phyloP scores from a whole-genome alignment of 2,797 vertebrate genomes.

The Cyprinella venusta region DNA sequence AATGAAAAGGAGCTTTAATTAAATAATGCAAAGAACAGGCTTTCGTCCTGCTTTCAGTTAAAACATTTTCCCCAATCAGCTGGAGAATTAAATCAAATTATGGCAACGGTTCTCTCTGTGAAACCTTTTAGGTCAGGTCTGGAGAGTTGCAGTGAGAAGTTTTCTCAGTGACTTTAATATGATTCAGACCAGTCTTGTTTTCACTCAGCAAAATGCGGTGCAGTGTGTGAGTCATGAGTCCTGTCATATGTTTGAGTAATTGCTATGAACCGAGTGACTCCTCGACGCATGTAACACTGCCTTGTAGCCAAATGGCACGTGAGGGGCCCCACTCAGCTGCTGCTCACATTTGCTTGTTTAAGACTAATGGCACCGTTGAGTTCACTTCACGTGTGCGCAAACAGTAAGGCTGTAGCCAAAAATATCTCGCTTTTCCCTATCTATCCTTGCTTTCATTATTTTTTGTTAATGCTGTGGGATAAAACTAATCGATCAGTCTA shows the following conservation, averaged over 20 bases:
- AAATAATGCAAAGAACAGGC: slow-evolving; percentile 11
- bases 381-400: slow-evolving; percentile 43
- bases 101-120: neutral
- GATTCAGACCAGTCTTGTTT: slow-evolving; percentile 64
- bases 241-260: slow-evolving; percentile 67
- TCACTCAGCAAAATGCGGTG: slow-evolving; percentile 62
- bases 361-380: slow-evolving; percentile 45
- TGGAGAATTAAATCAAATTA: slow-evolving; percentile 27
- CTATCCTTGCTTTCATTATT: slow-evolving; percentile 40
- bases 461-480: slow-evolving; percentile 34
- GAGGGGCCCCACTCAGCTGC: slow-evolving; percentile 46
- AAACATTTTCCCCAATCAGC: slow-evolving; percentile 8
- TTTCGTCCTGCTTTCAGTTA: slow-evolving; percentile 20
- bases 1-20: slow-evolving; percentile 3
- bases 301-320: slow-evolving; percentile 59
- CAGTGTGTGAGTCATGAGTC: slow-evolving; percentile 68
- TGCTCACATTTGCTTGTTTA: slow-evolving; percentile 51
- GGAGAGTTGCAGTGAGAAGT: slow-evolving; percentile 42
- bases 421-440: slow-evolving; percentile 41
- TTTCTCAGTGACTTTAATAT: slow-evolving; percentile 59
- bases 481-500: slow-evolving; percentile 32
- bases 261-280: slow-evolving; percentile 69
- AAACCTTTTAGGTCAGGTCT: slow-evolving; percentile 32
- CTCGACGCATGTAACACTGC: slow-evolving; percentile 54
- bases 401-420: slow-evolving; percentile 38